Evolutionary conservation across 1,140 invertebrate genomes (phyloP).

Genomic region (Drosophila nikananu): DNA sequence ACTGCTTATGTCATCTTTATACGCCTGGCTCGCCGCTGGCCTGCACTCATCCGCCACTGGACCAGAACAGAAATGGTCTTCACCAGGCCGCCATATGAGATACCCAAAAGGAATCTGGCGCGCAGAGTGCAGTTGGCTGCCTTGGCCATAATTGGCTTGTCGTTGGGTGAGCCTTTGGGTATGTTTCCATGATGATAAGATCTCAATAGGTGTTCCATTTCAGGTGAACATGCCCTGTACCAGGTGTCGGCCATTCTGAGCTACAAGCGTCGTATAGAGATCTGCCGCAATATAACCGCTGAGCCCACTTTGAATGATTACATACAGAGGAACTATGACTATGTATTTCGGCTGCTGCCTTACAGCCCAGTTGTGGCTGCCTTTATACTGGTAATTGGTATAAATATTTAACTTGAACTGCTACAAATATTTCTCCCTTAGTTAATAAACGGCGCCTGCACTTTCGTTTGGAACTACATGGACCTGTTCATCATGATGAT

Average conservation of each 20-base stretch:
- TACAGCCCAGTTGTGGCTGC: conserved; percentile 41
- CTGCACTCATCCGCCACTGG: conserved; percentile 68
- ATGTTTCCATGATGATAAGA: too few species aligned
- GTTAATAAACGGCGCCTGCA: conserved; percentile 81
- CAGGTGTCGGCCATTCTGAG: conserved; percentile 48
- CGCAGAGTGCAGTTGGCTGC: conserved; percentile 66
- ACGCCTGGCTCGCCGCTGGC: conserved; percentile 66
- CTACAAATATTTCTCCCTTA: neutral
- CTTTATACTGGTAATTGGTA: conserved; percentile 54
- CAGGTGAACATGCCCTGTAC: conserved; percentile 71
- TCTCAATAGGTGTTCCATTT: neutral
- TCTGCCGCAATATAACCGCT: conserved; percentile 50
- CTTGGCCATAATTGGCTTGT: conserved; percentile 60
- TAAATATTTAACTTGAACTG: neutral
- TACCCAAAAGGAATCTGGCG: conserved; percentile 42
- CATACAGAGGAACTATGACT: conserved; percentile 61
- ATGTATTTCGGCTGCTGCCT: conserved; percentile 67
- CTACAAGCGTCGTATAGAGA: conserved; percentile 33
- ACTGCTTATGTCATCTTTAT: conserved; percentile 60
- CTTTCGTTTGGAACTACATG: conserved; percentile 90
- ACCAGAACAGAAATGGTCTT: conserved; percentile 68
- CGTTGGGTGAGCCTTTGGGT: conserved; percentile 29
- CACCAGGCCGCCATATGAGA: conserved; percentile 63
- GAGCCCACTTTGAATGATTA: conserved; percentile 60
- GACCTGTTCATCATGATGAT: conserved; percentile 89